Evolutionary conservation across 2,797 vertebrate genomes (phyloP).

Genomic region (Diceros bicornis): DNA sequence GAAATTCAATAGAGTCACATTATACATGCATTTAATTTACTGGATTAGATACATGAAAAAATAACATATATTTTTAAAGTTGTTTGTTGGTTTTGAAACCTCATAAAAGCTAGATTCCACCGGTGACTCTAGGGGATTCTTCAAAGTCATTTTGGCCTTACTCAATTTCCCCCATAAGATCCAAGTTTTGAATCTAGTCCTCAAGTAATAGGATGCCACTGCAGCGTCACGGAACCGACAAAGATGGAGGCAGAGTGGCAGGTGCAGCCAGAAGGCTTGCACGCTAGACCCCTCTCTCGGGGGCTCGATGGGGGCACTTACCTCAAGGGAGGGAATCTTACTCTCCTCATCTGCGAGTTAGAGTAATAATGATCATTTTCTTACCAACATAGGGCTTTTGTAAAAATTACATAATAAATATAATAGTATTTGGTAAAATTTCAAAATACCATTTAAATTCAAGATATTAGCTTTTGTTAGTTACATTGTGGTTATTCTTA

Average conservation of each 20-base stretch:
- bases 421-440: not conserved
- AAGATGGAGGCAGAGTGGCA: not conserved
- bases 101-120: not conserved
- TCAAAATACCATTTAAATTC: constrained; percentile 27
- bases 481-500: not conserved
- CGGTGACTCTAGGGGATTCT: not conserved
- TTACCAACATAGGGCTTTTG: not conserved
- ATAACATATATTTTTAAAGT: not conserved
- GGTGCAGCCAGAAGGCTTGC: not conserved
- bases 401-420: not conserved
- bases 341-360: not conserved
- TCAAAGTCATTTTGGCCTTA: not conserved
- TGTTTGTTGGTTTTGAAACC: not conserved
- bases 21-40: not conserved
- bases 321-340: not conserved
- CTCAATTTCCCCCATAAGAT: not conserved
- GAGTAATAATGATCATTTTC: not conserved
- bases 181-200: not conserved
- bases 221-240: not conserved
- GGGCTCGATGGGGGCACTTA: not conserved
- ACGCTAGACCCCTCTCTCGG: not conserved
- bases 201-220: not conserved
- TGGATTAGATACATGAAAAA: not conserved
- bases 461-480: not conserved
- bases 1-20: not conserved